phyloP scores from a whole-genome alignment of 2,797 vertebrate species.

The Phalloptychus januarius region DNA sequence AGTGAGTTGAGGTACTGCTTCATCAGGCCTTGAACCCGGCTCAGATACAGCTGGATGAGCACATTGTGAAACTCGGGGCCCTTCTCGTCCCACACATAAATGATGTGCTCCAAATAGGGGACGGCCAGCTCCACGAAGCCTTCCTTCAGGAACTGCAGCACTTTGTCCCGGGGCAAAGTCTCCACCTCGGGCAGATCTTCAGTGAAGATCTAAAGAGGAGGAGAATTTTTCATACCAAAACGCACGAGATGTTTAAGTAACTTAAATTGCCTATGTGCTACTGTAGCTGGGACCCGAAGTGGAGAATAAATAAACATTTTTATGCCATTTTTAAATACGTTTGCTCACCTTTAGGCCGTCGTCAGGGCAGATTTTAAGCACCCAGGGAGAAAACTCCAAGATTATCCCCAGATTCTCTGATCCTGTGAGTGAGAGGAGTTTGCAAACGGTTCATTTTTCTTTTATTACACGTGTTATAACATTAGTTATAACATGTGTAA shows the following conservation, averaged over 20 bases:
- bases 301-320: neutral
- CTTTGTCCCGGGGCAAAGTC: constrained; percentile 89
- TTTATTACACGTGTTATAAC: no score
- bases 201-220: constrained; percentile 89
- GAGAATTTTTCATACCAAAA: constrained; percentile 5
- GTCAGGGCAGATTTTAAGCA: constrained; percentile 93
- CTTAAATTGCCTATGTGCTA: neutral
- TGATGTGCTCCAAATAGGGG: constrained; percentile 96
- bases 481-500: no score
- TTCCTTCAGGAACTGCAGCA: constrained; percentile 91
- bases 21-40: constrained; percentile 95
- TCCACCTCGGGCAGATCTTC: constrained; percentile 98
- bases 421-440: constrained; percentile 74
- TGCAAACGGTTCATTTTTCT: neutral
- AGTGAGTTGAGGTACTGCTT: constrained; percentile 91
- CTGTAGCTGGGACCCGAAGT: neutral
- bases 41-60: constrained; percentile 95
- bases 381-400: constrained; percentile 97
- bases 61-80: constrained; percentile 94
- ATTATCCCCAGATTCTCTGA: constrained; percentile 93
- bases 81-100: constrained; percentile 91
- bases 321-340: neutral
- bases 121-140: constrained; percentile 92
- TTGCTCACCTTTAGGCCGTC: constrained; percentile 91
- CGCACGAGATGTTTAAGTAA: neutral